These are phyloP conservation scores for Chelon auratus DNA, from an alignment of 2,797 vertebrate genomes.

Conservation along the genomic window DNA sequence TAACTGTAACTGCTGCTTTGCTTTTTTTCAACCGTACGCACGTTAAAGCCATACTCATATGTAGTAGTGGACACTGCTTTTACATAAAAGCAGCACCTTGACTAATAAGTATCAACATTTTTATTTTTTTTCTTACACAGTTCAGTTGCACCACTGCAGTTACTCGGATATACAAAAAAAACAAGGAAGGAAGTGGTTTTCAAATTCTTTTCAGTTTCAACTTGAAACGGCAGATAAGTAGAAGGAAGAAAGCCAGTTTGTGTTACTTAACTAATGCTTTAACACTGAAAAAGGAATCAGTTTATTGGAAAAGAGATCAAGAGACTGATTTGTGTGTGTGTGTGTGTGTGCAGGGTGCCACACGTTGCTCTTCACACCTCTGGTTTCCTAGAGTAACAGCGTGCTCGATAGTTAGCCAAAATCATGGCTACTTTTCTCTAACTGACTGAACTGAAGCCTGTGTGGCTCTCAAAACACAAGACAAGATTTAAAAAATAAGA, in stretches of 20 bases:
- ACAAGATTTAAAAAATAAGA: neutral
- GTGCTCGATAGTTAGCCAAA: conserved; percentile 27
- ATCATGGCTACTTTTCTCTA: conserved; percentile 27
- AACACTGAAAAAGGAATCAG: neutral
- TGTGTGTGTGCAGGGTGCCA: neutral
- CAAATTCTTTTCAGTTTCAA: conserved; percentile 35
- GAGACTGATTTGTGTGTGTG: neutral
- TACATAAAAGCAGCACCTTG: conserved; percentile 31
- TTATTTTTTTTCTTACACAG: neutral
- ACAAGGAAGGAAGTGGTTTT: conserved; percentile 83
- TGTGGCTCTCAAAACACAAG: conserved; percentile 43
- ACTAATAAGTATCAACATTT: conserved; percentile 34
- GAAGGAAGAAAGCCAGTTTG: neutral
- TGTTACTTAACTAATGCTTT: conserved; percentile 24
- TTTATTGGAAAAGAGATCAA: neutral
- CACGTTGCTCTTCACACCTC: conserved; percentile 16
- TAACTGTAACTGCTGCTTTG: conserved; percentile 36
- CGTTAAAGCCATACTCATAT: conserved; percentile 15
- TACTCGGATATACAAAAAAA: conserved; percentile 19
- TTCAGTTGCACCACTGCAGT: conserved; percentile 47
- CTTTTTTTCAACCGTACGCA: conserved; percentile 8
- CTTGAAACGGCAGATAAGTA: conserved; percentile 17
- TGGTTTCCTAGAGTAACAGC: conserved; percentile 48
- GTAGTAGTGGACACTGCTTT: conserved; percentile 40
- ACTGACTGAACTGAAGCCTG: conserved; percentile 31